A percentile compares a stretch with the other conserved stretches of the same genome.
phyloP scores from a whole-genome alignment of 1,140 invertebrate genomes.

The Phthorimaea operculella region DNA sequence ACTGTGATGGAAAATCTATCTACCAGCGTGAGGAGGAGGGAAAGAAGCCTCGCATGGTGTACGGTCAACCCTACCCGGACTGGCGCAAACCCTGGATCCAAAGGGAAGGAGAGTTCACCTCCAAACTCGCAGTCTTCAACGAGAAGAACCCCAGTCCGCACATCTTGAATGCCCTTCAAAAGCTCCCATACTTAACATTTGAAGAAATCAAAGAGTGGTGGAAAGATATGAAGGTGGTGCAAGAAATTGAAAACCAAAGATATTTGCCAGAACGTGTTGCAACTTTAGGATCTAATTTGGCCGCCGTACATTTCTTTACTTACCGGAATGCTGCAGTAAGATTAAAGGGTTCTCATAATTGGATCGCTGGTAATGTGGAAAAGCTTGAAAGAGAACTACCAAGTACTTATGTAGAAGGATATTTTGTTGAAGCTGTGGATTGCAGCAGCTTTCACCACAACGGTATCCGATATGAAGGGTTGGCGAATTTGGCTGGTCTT shows the following conservation, averaged over 20 bases:
- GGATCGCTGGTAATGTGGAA: constrained; percentile 42
- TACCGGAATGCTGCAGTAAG: constrained; percentile 45
- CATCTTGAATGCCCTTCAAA: constrained; percentile 36
- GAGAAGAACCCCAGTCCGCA: constrained; percentile 50
- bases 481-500: constrained; percentile 46
- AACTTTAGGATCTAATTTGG: constrained; percentile 48
- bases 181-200: constrained; percentile 35
- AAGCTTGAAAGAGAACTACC: constrained; percentile 37
- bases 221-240: constrained; percentile 42
- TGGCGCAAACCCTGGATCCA: constrained; percentile 55
- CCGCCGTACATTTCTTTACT: constrained; percentile 53
- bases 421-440: constrained; percentile 56
- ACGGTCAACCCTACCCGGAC: constrained; percentile 45
- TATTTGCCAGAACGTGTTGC: constrained; percentile 42
- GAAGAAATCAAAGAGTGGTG: constrained; percentile 46
- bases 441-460: constrained; percentile 51
- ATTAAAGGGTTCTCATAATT: constrained; percentile 38
- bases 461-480: constrained; percentile 58
- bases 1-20: constrained; percentile 49
- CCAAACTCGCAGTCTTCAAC: constrained; percentile 50
- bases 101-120: constrained; percentile 45
- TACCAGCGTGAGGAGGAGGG: constrained; percentile 53
- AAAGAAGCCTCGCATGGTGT: constrained; percentile 35
- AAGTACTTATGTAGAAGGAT: constrained; percentile 38
- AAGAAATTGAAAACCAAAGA: constrained; percentile 54